These are phyloP conservation scores for Cheilosia soror DNA, from an alignment of 2,888 invertebrate species.

Conservation along the genomic window DNA sequence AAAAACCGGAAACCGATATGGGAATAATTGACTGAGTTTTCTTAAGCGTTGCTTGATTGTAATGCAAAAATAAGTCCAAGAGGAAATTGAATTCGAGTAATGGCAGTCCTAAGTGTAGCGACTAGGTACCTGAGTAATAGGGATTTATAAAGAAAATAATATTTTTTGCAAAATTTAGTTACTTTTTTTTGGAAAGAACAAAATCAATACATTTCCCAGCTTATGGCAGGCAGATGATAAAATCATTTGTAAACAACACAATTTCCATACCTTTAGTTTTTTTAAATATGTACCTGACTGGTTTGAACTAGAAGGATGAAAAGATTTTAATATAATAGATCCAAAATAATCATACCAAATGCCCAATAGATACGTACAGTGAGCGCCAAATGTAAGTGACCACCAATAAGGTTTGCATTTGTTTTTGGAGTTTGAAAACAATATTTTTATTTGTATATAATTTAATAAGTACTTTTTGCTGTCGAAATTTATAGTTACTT, in stretches of 20 bases:
- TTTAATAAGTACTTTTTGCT: too few species aligned
- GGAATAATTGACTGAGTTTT: conserved; percentile 4
- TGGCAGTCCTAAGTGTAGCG: background rate
- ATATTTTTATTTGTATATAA: too few species aligned
- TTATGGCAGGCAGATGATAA: background rate
- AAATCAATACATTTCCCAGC: background rate
- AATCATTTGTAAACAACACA: conserved; percentile 14
- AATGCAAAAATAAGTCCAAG: background rate
- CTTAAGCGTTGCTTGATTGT: background rate
- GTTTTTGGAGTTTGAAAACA: too few species aligned
- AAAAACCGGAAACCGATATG: conserved; percentile 10
- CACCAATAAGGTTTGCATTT: too few species aligned
- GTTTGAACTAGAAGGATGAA: conserved; percentile 21
- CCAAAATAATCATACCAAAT: too few species aligned
- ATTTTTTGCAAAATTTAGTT: too few species aligned
- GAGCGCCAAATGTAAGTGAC: too few species aligned
- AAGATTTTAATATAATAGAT: conserved; percentile 3
- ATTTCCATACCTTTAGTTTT: conserved; percentile 15
- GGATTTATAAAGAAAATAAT: too few species aligned
- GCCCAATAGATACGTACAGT: too few species aligned
- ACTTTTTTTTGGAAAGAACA: too few species aligned
- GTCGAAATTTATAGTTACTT: too few species aligned
- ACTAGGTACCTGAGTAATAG: too few species aligned
- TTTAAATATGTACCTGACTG: conserved; percentile 36
- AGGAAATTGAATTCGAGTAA: background rate